Conservation (phyloP, 2,888 invertebrate species). For the Platycheirus albimanus region DNA sequence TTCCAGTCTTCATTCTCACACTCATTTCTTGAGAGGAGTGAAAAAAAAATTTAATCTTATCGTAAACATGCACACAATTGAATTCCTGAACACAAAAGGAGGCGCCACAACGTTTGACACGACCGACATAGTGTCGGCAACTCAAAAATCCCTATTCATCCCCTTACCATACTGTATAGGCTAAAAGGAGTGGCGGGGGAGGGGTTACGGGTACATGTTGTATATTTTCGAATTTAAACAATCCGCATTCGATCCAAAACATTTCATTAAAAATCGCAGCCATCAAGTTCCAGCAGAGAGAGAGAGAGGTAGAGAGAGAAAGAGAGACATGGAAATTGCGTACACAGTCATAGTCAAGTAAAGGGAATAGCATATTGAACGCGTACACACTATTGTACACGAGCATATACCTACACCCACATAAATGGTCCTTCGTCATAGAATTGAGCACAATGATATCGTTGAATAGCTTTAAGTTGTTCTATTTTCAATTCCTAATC, state of each 20-base stretch:
- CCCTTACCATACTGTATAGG: too few species aligned
- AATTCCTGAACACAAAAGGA: slow-evolving; percentile 63
- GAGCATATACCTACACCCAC: not conserved
- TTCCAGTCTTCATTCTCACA: not conserved
- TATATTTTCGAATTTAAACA: slow-evolving; percentile 63
- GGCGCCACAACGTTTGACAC: slow-evolving; percentile 59
- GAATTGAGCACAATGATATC: slow-evolving; percentile 30
- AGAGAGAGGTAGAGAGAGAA: too few species aligned
- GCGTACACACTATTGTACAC: not conserved
- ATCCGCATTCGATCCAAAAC: slow-evolving; percentile 55
- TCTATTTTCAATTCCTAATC: slow-evolving; percentile 64
- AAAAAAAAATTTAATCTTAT: slow-evolving; percentile 66
- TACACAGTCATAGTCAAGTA: too few species aligned
- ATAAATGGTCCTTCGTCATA: slow-evolving; percentile 1
- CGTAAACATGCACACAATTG: slow-evolving; percentile 72
- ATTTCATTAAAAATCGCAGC: slow-evolving; percentile 61
- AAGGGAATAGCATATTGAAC: slow-evolving; percentile 6
- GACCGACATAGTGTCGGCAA: slow-evolving; percentile 30
- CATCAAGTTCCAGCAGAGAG: too few species aligned
- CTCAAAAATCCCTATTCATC: not conserved
- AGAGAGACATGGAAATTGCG: slow-evolving; percentile 25
- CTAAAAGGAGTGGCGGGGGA: too few species aligned
- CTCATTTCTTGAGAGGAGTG: not conserved
- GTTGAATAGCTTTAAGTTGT: slow-evolving; percentile 43
- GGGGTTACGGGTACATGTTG: not conserved